phyloP scores from a whole-genome alignment of 2,113 vertebrate species.

The Alouatta palliata region DNA sequence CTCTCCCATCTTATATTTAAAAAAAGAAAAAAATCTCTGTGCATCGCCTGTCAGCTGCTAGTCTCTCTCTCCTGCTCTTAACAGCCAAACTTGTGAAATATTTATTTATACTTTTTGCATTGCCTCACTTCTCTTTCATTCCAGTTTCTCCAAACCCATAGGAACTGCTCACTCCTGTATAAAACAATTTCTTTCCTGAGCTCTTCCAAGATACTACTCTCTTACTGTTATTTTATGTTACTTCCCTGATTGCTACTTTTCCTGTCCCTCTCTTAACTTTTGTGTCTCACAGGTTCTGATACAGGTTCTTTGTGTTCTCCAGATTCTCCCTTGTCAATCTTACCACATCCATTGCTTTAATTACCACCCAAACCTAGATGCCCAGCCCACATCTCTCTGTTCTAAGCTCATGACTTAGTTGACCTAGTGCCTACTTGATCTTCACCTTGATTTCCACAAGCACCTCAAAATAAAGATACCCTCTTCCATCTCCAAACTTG shows the following conservation, averaged over 20 bases:
- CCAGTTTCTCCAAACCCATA: neutral
- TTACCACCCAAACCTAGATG: neutral
- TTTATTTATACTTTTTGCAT: neutral
- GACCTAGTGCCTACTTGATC: neutral
- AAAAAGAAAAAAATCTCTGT: neutral
- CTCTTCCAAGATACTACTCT: neutral
- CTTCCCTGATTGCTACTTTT: neutral
- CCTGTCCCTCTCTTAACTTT: neutral
- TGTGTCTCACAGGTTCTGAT: neutral
- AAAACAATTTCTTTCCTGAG: neutral
- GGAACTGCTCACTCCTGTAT: neutral
- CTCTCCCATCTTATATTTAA: neutral
- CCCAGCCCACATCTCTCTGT: neutral
- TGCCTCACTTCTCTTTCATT: neutral
- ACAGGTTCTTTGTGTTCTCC: neutral
- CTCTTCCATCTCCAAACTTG: neutral
- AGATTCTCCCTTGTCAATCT: neutral
- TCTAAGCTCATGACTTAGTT: neutral
- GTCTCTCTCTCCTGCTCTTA: neutral
- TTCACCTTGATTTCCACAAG: neutral
- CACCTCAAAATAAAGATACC: neutral
- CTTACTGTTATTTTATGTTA: neutral
- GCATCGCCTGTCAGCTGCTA: neutral
- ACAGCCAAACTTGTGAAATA: neutral
- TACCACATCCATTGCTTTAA: neutral